Evolutionary conservation across 1,140 invertebrate species (phyloP).

Genomic region (Platyscapa corneri): DNA sequence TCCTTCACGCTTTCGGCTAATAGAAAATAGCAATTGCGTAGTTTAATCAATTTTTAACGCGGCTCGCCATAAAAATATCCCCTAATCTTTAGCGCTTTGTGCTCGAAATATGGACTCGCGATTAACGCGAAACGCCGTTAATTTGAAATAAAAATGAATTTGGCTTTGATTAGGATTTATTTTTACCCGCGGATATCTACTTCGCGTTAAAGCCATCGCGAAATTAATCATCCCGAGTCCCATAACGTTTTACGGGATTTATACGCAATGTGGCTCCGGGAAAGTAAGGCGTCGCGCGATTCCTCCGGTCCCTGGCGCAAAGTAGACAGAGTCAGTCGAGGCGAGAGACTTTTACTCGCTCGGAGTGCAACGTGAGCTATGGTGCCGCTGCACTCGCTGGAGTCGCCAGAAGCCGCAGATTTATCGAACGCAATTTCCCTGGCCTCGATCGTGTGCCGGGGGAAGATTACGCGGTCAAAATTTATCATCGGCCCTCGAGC

Average conservation of each 20-base stretch:
- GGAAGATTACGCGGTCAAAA: background rate
- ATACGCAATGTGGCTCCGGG: background rate
- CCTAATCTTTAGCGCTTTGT: background rate
- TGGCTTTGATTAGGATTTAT: conserved; percentile 16
- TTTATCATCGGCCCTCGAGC: background rate
- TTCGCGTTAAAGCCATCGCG: background rate
- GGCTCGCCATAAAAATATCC: background rate
- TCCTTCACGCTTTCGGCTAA: background rate
- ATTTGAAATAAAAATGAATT: background rate
- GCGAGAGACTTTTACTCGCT: background rate
- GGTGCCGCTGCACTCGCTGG: too few relatives aligned
- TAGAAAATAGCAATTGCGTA: background rate
- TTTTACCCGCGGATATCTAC: background rate
- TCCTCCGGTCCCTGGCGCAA: background rate
- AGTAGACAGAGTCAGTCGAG: background rate
- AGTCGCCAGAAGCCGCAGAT: too few relatives aligned
- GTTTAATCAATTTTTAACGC: conserved; percentile 19
- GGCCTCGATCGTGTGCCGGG: too few relatives aligned
- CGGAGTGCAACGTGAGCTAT: too few relatives aligned
- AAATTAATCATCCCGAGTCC: conserved; percentile 11
- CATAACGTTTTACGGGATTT: conserved; percentile 16
- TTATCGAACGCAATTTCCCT: background rate
- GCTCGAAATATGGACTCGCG: background rate
- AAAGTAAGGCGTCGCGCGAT: too few relatives aligned
- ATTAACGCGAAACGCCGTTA: background rate